Conservation (phyloP, 1,140 invertebrate genomes). For the Apis florea region DNA sequence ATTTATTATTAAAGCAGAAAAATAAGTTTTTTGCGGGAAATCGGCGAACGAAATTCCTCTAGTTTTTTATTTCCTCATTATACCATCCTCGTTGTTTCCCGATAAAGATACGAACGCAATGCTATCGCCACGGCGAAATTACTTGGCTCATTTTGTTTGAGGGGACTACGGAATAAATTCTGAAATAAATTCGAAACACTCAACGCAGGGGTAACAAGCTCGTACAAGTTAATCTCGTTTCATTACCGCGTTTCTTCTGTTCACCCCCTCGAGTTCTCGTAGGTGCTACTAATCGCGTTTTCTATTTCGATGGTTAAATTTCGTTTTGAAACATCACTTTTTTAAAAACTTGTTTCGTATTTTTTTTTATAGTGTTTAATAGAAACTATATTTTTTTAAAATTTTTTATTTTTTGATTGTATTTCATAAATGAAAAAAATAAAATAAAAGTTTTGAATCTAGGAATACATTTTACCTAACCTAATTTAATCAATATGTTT, state of each 20-base stretch:
- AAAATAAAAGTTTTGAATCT: too few relatives aligned
- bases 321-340: too few relatives aligned
- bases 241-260: neutral
- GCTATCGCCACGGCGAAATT: neutral
- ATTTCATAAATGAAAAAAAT: too few relatives aligned
- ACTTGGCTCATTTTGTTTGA: neutral
- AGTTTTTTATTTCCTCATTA: conserved; percentile 8
- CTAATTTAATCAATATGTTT: too few relatives aligned
- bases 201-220: neutral
- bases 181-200: neutral
- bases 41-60: neutral
- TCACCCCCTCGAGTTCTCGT: fast-evolving
- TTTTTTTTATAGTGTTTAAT: too few relatives aligned
- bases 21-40: neutral
- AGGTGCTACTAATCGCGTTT: too few relatives aligned
- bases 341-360: too few relatives aligned
- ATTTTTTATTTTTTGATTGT: too few relatives aligned
- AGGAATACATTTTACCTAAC: too few relatives aligned
- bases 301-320: too few relatives aligned
- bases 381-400: too few relatives aligned
- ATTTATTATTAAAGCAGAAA: neutral
- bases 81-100: neutral
- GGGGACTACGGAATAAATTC: neutral
- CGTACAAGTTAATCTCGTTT: neutral
- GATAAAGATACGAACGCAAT: neutral